Percentiles rank a stretch among this genome's conserved stretches.
These are phyloP conservation scores for Chironex yamaguchii DNA, from an alignment of 30 jellyfish, hydroid and myxozoan species.

Conservation along the genomic window DNA sequence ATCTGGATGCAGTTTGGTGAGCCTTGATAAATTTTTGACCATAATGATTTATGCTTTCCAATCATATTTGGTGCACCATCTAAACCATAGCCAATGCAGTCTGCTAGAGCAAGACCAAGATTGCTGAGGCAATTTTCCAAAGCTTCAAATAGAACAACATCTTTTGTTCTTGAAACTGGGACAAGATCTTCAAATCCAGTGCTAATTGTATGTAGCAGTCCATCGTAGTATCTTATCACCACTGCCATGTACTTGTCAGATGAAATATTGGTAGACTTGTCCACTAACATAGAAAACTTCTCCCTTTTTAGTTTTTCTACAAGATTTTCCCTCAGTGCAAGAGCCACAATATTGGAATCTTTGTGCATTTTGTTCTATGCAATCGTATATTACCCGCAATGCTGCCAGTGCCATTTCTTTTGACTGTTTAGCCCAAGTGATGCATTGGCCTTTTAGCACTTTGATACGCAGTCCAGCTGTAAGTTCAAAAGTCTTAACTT, in stretches of 20 bases:
- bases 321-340: not conserved
- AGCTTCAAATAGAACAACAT: not conserved
- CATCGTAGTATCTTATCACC: not conserved
- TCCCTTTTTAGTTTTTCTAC: no score
- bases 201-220: not conserved
- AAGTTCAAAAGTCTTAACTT: not conserved
- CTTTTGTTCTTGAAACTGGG: not conserved
- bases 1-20: not conserved
- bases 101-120: not conserved
- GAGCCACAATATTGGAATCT: not conserved
- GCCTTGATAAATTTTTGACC: not conserved
- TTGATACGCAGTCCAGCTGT: not conserved
- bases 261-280: not conserved
- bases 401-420: not conserved
- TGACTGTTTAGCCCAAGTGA: not conserved
- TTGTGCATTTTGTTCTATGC: not conserved
- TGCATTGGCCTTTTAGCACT: not conserved
- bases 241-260: not conserved
- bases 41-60: not conserved
- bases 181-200: not conserved
- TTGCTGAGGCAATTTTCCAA: not conserved
- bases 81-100: not conserved
- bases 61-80: not conserved
- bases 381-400: not conserved
- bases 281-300: not conserved